Base-by-base conservation (phyloP, 2,797 vertebrate species). In the Hypotaenidia philippensis region DNA sequence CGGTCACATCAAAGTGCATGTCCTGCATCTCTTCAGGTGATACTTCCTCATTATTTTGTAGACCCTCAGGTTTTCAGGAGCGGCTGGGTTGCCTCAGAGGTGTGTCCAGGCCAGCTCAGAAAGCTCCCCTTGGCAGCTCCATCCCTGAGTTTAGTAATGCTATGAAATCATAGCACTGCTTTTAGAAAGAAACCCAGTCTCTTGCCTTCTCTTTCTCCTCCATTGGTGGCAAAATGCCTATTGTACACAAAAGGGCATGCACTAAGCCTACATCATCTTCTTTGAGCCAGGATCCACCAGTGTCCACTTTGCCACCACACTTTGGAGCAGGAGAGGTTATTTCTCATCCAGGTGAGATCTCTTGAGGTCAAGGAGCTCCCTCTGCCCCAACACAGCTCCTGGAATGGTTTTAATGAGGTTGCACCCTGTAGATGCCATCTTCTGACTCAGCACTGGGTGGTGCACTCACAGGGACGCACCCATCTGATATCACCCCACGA, bases 371-470 rank as follows among this genome's bases (percentile, higher is more conserved):
- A 52, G 38, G 72, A 87, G 36, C 20, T 71, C 25, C 27, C 50
- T 57, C 22, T 57, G 29, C 85, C 45, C 26, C 13, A 34, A 11
- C 2, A 1, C 19, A 25, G 36, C 29, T 56, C 27, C 49, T 25
- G 80, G 22, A 76, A 69, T 34, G 26, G 7, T 86, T 81, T 82
- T 49, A 61, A 79, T 11, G 65, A 91, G 84, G 21, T 59, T 45
- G 76, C 65, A 63, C 50, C 66, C 52, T 5, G 15, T 5, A 4
- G 47, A 34, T 78, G 72, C 45, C 91, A 63, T 63, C 82, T 78
- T 89, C 65, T 94, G 95, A 93, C 72, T 96, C 91, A 91, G 93
- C 80, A 64, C 45, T 38, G 89, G 76, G 76, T 66, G 70, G 40
- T 68, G 76, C n/a, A 40, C 0, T 0, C 19, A 61, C 36, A 31